Base-by-base conservation (phyloP, 2,888 invertebrate species). In the Pedicia rivosa region DNA sequence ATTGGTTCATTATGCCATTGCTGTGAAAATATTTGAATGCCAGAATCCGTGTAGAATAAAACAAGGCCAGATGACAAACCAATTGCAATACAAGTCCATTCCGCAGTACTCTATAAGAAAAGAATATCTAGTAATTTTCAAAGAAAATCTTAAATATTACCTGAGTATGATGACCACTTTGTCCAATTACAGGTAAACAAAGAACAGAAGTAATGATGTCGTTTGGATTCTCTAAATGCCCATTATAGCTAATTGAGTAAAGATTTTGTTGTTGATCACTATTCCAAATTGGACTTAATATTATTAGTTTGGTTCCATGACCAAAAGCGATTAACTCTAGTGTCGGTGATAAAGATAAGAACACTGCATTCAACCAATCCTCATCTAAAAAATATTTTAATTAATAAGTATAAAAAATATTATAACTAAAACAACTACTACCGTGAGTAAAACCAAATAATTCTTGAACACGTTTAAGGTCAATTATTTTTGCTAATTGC, bases 1-100 rank as follows among this genome's bases (percentile, higher is more conserved):
- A 92, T 80, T 7, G 78, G 70, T 51, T 80, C 84, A 48, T 79
- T 78, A 52, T 92, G 88, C 41, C 90, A 69, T 53, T 80, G 76
- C 54, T 94, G 91, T 31, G 78, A 75, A 28, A 88, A 64, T 32
- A 95, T 62, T 42, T 86, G 64, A 39, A 78, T 74, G 12, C 90
- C 90, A 43, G 74, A 77, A 56, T 94, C 91, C 2, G 88, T 87
- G 54, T 87, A 92, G 62, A 92, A 88, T 43, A 80, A 68, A 9
- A 94, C 68, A 62, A 69, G 72, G 13, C 95, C 95, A 46, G 83
- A 79, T 47, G 73, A 75, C 50, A 84, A 81, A 10, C 94, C 95
- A 39, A 90, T 70, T 41, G 80, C 73, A 41, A 94, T 70, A 54
- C 90, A 91, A 10, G 88, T 91, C 94, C 94, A 95, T 56, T 95